Base-by-base conservation (phyloP, 2,888 invertebrate genomes). In the Pimpla rufipes region DNA sequence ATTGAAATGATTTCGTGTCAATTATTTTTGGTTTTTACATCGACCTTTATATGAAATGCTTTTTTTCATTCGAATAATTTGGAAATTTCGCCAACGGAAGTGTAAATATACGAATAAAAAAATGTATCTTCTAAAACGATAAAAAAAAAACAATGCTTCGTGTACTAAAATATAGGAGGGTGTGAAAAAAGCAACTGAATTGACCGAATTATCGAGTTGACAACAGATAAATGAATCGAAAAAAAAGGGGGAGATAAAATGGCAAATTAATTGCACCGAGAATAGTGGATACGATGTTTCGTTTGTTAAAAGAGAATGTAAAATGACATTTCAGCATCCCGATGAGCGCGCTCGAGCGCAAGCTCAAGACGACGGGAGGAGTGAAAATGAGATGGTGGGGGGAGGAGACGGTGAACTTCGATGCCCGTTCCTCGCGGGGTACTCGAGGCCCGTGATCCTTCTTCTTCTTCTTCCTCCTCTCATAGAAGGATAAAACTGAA, bases 301-400 rank as follows among this genome's bases (percentile, higher is more conserved):
- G 57, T 42, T 71, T 80, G 79, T 85, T 86, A 85, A 87, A 85
- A 87, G 71, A 74, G 80, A 84, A 85, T 85, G 79, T 86, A 87
- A 88, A 90, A 91, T 93, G 88, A 93, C 90, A 88, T 93, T 93
- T 93, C 93, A 93, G 93, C 93, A 92, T 92, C 92, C 92, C 91
- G 91, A 89, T 89, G 91, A 92, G 89, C 90, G 91, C 90, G 90
- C 90, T 90, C 91, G 89, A 85, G 83, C 76, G 83, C 77, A 83
- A 74, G 80, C 80, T 83, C 80, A 71, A 79, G 79, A 73, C 86
- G 81, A 81, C 82, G 83, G 85, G 85, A 84, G 82, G 87, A 87
- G 81, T 87, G 87, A 85, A 74, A 85, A 84, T 85, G 85, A 86
- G 84, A 85, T 83, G 83, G 42, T 83, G 82, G 87, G 87, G 87